A percentile compares a stretch with the other conserved stretches of the same genome.
These are phyloP conservation scores for Cantharis lateralis DNA, from an alignment of 2,888 invertebrate genomes.

Conservation along the genomic window DNA sequence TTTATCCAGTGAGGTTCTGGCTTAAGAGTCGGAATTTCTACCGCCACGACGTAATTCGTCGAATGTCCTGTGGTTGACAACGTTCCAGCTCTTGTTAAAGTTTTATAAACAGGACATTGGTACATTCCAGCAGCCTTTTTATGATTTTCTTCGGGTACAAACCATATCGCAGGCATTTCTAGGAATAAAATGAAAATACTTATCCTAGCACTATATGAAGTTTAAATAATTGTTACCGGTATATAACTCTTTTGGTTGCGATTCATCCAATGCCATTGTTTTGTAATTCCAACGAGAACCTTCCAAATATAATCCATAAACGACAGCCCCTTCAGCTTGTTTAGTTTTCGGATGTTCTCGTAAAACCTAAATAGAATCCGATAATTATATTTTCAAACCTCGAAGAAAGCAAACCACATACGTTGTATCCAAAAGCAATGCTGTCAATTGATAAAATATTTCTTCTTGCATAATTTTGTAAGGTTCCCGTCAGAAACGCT, in stretches of 20 bases:
- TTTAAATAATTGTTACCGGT: constrained; percentile 58
- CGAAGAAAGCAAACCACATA: constrained; percentile 40
- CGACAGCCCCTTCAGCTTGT: constrained; percentile 66
- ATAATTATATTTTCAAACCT: neutral
- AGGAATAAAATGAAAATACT: constrained; percentile 19
- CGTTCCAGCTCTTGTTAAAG: constrained; percentile 65
- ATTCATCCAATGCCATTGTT: constrained; percentile 63
- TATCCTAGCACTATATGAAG: neutral
- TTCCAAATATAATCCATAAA: constrained; percentile 73
- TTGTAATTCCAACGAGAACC: constrained; percentile 76
- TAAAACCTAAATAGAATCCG: constrained; percentile 54
- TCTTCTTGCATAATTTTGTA: constrained; percentile 82
- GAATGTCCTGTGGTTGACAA: constrained; percentile 72
- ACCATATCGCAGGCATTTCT: constrained; percentile 74
- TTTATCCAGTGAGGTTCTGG: constrained; percentile 66
- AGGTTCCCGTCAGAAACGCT: constrained; percentile 80
- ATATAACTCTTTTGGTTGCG: constrained; percentile 70
- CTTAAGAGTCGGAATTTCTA: constrained; percentile 63
- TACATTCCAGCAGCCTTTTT: constrained; percentile 58
- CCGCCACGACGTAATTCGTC: constrained; percentile 68
- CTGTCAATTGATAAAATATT: constrained; percentile 77
- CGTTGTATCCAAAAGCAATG: constrained; percentile 66
- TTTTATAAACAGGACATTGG: constrained; percentile 69
- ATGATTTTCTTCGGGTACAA: constrained; percentile 70
- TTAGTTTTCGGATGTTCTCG: constrained; percentile 55